Evolutionary conservation across 2,888 invertebrate genomes (phyloP).

Genomic region (Monopis laevigella): DNA sequence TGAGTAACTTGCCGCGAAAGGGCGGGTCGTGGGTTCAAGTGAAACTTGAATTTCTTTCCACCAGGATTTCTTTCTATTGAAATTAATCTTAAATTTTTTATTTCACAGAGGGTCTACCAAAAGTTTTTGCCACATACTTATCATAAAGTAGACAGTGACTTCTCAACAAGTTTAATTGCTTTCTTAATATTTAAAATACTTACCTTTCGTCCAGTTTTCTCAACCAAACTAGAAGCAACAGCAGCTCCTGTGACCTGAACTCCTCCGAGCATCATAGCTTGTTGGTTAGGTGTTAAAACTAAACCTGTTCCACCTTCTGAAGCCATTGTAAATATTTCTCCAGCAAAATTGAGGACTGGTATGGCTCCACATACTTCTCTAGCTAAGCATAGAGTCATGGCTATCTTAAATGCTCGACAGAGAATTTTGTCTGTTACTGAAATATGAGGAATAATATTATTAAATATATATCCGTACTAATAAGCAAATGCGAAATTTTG

Average conservation of each 20-base stretch:
- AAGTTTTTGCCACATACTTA: too few relatives aligned
- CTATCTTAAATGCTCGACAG: slow-evolving; percentile 42
- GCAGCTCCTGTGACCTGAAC: slow-evolving; percentile 46
- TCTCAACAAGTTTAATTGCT: too few relatives aligned
- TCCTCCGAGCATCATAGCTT: slow-evolving; percentile 49
- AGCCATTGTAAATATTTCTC: slow-evolving; percentile 43
- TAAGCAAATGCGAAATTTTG: too few relatives aligned
- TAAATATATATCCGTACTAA: too few relatives aligned
- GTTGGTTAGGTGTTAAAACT: slow-evolving; percentile 44
- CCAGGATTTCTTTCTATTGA: too few relatives aligned
- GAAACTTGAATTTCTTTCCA: too few relatives aligned
- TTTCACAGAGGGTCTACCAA: too few relatives aligned
- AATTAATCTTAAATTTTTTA: too few relatives aligned
- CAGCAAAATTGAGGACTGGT: slow-evolving; percentile 50
- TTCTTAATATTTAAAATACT: too few relatives aligned
- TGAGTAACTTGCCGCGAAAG: too few relatives aligned
- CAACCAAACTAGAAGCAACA: slow-evolving; percentile 41
- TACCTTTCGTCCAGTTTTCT: slow-evolving; percentile 50
- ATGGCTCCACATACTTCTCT: slow-evolving; percentile 49
- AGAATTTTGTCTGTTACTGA: slow-evolving; percentile 44
- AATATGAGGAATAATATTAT: slow-evolving; percentile 18
- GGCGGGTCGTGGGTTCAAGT: too few relatives aligned
- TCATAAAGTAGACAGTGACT: too few relatives aligned
- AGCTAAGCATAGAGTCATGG: slow-evolving; percentile 33
- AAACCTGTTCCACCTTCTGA: slow-evolving; percentile 30